These are phyloP conservation scores for Atethmia centrago DNA, from an alignment of 2,888 invertebrate species.

Conservation along the genomic window DNA sequence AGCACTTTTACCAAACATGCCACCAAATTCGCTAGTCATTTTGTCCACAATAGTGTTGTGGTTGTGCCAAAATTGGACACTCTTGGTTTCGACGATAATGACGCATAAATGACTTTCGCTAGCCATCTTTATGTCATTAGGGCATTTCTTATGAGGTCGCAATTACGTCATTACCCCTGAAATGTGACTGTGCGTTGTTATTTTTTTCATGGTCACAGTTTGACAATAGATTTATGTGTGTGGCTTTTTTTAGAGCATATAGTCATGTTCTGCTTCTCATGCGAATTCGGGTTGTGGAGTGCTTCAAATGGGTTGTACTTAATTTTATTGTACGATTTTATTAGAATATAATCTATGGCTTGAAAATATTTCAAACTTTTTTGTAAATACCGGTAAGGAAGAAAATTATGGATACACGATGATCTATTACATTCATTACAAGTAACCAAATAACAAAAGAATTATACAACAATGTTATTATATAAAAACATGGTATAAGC, in stretches of 20 bases:
- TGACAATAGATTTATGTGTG: constrained; percentile 46
- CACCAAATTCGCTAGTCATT: constrained; percentile 41
- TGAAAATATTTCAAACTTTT: not conserved
- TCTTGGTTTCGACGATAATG: constrained; percentile 65
- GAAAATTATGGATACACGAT: no score
- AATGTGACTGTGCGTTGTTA: constrained; percentile 40
- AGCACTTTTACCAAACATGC: constrained; percentile 26
- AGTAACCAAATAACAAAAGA: not conserved
- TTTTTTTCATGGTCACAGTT: constrained; percentile 30
- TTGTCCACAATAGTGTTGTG: constrained; percentile 50
- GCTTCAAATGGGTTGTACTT: not conserved
- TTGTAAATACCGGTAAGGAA: not conserved
- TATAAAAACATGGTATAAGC: not conserved
- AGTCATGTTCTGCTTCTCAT: constrained; percentile 24
- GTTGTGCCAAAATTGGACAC: constrained; percentile 65
- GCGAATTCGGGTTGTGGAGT: constrained; percentile 2
- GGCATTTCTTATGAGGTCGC: constrained; percentile 61
- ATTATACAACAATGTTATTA: no score
- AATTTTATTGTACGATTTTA: not conserved
- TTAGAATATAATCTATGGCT: not conserved
- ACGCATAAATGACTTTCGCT: constrained; percentile 68
- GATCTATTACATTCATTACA: not conserved
- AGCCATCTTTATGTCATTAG: constrained; percentile 68
- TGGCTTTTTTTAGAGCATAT: constrained; percentile 22
- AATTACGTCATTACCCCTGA: constrained; percentile 68